Evolutionary conservation across 2,888 invertebrate genomes (phyloP).

Genomic region (Ophion slaviceki): DNA sequence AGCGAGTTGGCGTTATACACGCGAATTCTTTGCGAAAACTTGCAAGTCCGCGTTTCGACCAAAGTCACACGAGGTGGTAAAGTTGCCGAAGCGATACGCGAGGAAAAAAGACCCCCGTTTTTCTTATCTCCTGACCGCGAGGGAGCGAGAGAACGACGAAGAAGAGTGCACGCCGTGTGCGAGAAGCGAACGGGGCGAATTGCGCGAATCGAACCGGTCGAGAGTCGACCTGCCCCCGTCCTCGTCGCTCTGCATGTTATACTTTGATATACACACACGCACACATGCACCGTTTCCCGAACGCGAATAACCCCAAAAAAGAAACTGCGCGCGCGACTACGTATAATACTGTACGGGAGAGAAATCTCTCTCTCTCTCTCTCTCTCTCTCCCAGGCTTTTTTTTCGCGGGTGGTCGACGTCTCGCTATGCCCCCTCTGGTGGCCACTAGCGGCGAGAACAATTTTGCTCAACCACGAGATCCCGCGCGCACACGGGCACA

Average conservation of each 20-base stretch:
- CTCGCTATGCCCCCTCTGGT: slow-evolving; percentile 63
- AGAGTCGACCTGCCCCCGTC: slow-evolving; percentile 42
- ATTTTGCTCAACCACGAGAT: slow-evolving; percentile 46
- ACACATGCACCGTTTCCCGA: slow-evolving; percentile 47
- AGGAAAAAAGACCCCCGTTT: slow-evolving; percentile 7
- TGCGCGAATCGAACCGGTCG: slow-evolving; percentile 62
- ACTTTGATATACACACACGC: not conserved
- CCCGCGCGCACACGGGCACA: slow-evolving; percentile 20
- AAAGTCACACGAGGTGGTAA: slow-evolving; percentile 1
- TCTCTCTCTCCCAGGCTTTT: slow-evolving; percentile 21
- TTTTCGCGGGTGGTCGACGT: slow-evolving; percentile 71
- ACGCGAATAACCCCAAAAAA: slow-evolving; percentile 67
- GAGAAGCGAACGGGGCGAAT: slow-evolving; percentile 45
- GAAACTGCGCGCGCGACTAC: slow-evolving; percentile 45
- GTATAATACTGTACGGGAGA: slow-evolving; percentile 30
- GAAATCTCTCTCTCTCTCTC: slow-evolving; percentile 40
- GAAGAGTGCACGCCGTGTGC: slow-evolving; percentile 33
- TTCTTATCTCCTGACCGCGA: slow-evolving; percentile 56
- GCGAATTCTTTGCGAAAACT: not conserved
- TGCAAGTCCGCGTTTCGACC: not conserved
- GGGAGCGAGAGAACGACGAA: slow-evolving; percentile 37
- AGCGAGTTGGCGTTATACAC: not conserved
- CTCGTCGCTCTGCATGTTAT: slow-evolving; percentile 11
- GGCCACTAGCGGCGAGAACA: slow-evolving; percentile 66
- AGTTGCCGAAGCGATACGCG: slow-evolving; percentile 4